Percentiles rank a stretch among this genome's conserved stretches.
Conservation (phyloP, 2,888 invertebrate species). For the Alitta virens region DNA sequence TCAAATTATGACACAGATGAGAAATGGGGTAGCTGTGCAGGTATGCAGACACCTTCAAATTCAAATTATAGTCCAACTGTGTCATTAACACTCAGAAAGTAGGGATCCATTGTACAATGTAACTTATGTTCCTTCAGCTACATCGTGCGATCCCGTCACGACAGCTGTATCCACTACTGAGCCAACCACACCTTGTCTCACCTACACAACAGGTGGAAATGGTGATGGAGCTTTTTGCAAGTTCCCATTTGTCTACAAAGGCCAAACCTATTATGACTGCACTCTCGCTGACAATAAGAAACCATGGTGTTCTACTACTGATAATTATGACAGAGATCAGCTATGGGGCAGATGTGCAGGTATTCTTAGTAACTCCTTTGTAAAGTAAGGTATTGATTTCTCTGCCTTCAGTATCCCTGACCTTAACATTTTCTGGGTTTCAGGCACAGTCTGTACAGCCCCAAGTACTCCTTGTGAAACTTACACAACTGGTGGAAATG, state of each 20-base stretch:
- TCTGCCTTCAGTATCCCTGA: no score
- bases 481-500: conserved; percentile 7
- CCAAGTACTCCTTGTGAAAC: neutral
- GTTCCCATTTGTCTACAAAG: neutral
- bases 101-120: no score
- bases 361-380: no score
- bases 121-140: neutral
- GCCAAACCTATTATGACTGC: neutral
- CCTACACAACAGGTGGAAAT: neutral
- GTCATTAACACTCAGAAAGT: no score
- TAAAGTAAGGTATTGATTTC: no score
- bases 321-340: conserved; percentile 15
- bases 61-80: no score
- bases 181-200: neutral
- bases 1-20: conserved; percentile 8
- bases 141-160: neutral
- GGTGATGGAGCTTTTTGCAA: neutral
- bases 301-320: conserved; percentile 14
- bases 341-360: conserved; percentile 6
- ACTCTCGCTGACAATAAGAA: neutral
- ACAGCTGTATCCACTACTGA: neutral
- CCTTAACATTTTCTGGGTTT: no score
- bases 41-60: no score
- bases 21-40: neutral
- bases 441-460: no score